phyloP scores from a whole-genome alignment of 2,888 invertebrate genomes.

The Ferrisia virgata region DNA sequence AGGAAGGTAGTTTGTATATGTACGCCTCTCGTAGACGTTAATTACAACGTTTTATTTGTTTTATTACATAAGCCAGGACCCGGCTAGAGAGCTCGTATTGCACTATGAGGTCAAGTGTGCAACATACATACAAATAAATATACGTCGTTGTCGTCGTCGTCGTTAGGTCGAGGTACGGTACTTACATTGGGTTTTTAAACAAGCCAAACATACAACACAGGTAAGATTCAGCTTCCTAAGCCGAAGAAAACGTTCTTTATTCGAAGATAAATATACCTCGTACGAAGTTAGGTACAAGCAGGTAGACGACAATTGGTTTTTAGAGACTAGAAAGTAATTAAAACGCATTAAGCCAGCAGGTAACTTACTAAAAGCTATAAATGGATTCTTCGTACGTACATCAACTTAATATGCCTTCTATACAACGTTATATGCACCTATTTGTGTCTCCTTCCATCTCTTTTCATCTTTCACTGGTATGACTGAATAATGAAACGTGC shows the following conservation, averaged over 20 bases:
- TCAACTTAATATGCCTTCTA: not conserved
- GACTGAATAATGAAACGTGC: too few species aligned
- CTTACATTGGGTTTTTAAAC: not conserved
- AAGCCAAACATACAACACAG: not conserved
- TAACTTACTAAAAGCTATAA: not conserved
- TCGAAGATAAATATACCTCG: too few species aligned
- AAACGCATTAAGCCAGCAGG: constrained; percentile 7
- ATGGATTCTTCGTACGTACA: not conserved
- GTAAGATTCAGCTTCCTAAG: too few species aligned
- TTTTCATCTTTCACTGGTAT: too few species aligned
- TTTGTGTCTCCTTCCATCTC: too few species aligned
- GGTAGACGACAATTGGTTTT: not conserved
- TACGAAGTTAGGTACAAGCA: not conserved
- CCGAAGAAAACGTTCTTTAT: not conserved
- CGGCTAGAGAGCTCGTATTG: not conserved
- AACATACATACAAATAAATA: not conserved
- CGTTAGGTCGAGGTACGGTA: too few species aligned
- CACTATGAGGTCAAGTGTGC: not conserved
- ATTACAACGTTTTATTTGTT: not conserved
- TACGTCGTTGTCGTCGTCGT: too few species aligned
- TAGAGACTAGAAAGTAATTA: not conserved
- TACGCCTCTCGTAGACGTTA: not conserved
- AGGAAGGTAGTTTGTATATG: too few species aligned
- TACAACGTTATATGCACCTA: too few species aligned
- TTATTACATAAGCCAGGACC: not conserved